A percentile compares a stretch with the other conserved stretches of the same genome.
Evolutionary conservation across 2,113 vertebrate genomes (phyloP).

Genomic region (Choloepus hoffmanni): DNA sequence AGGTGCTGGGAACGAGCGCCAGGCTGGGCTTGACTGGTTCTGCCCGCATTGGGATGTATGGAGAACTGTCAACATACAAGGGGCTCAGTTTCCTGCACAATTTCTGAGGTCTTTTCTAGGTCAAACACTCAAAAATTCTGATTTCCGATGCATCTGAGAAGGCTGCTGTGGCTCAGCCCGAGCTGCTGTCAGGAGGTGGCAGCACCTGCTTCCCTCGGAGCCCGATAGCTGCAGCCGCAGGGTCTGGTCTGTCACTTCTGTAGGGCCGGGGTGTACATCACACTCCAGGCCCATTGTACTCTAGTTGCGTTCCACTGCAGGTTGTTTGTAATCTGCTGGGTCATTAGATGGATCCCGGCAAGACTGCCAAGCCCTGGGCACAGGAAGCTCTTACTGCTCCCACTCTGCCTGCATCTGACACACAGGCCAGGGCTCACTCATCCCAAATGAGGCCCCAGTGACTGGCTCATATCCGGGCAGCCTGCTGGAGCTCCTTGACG

Average conservation of each 20-base stretch:
- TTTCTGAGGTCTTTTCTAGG: neutral
- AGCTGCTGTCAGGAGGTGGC: constrained; percentile 83
- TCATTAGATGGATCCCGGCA: constrained; percentile 58
- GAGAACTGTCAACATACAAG: neutral
- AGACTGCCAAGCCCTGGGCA: constrained; percentile 18
- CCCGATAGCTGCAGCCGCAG: fast-evolving
- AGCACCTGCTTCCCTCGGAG: constrained; percentile 66
- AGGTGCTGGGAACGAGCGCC: neutral
- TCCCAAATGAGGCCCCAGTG: constrained; percentile 19
- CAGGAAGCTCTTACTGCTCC: constrained; percentile 55
- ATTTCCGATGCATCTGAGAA: neutral
- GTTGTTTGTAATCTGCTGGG: constrained; percentile 54
- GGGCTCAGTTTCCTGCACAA: neutral
- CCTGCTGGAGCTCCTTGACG: constrained; percentile 50
- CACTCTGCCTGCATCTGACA: constrained; percentile 28
- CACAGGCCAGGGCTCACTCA: neutral
- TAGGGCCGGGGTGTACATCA: neutral
- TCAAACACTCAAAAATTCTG: neutral
- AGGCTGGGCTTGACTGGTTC: neutral
- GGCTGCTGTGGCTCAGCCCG: neutral
- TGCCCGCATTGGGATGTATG: neutral
- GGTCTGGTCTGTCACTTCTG: neutral
- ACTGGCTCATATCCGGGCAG: constrained; percentile 57
- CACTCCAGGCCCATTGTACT: constrained; percentile 26
- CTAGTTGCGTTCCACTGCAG: constrained; percentile 40